Base-by-base conservation (phyloP, 2,888 invertebrate species). In the Tenthredo scrophulariae region DNA sequence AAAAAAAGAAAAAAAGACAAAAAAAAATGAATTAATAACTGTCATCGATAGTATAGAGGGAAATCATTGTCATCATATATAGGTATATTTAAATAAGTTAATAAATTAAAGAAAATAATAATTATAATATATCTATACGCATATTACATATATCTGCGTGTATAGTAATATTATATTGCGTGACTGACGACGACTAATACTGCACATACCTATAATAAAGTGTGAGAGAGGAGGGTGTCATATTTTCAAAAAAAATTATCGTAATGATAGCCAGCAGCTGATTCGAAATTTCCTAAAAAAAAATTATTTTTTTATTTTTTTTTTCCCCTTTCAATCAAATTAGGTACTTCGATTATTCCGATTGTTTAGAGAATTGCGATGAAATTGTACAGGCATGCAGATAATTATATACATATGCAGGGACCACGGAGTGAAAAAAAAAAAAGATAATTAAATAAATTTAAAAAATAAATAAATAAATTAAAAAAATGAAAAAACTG, bases 141-240 rank as follows among this genome's bases (percentile, higher is more conserved):
- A 50, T 50, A 50, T 50, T 18, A 18, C 18, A 18, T 50, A 54
- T n/a, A 18, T 6, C 15, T 54, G 10, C n/a, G 18, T 18, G 4
- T n/a, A n/a, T 54, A n/a, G n/a, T 54, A 54, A 54, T 37, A 37
- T 37, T 54, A 54, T n/a, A 54, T 54, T 54, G 54, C 54, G 54
- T 54, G 54, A 54, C 54, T 54, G 54, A 54, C n/a, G 54, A 54
- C n/a, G 54, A 54, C n/a, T n/a, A 54, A n/a, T 15, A 50, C n/a
- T 54, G n/a, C 6, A 50, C 18, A n/a, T 54, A 54, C 0, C 4
- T 54, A 54, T 54, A 54, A 54, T 50, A 50, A n/a, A 54, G 54
- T n/a, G n/a, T 54, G 54, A n/a, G 54, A n/a, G 54, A 50, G 54
- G 50, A 50, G 54, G 54, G 54, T 54, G 54, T 54, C 54, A 54